These are phyloP conservation scores for Coreius guichenoti DNA, from an alignment of 2,797 vertebrate genomes.

Conservation along the genomic window DNA sequence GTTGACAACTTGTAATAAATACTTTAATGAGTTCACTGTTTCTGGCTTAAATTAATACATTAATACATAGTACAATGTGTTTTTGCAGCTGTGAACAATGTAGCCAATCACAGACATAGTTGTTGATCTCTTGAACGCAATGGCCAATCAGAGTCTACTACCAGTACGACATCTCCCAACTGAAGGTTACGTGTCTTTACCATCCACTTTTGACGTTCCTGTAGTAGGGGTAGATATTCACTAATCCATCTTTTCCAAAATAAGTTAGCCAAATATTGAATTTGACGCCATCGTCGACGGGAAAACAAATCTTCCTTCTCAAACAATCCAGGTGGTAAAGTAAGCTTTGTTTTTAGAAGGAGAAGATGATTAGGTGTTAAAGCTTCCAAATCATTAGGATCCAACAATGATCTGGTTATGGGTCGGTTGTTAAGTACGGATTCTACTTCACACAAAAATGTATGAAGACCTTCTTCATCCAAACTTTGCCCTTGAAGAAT, in stretches of 20 bases:
- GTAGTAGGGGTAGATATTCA: not conserved
- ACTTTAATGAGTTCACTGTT: too few relatives aligned
- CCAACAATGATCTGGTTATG: constrained; percentile 26
- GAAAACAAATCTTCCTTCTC: constrained; percentile 14
- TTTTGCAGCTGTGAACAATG: too few relatives aligned
- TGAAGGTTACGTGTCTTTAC: not conserved
- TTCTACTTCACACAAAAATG: constrained; percentile 28
- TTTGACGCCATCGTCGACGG: constrained; percentile 1
- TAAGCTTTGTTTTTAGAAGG: not conserved
- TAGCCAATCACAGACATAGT: too few relatives aligned
- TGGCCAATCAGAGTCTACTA: too few relatives aligned
- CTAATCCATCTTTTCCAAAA: not conserved
- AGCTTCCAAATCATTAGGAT: constrained; percentile 23
- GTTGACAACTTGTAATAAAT: too few relatives aligned
- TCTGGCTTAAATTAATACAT: too few relatives aligned
- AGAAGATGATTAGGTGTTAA: constrained; percentile 27
- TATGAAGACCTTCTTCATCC: too few relatives aligned
- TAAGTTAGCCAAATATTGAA: not conserved
- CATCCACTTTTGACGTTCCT: constrained; percentile 18
- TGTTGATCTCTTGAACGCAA: too few relatives aligned
- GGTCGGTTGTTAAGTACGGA: constrained; percentile 25
- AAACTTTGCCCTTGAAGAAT: constrained; percentile 16
- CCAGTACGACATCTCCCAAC: constrained; percentile 9
- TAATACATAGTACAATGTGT: too few relatives aligned
- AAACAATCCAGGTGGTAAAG: constrained; percentile 20